phyloP scores from a whole-genome alignment of 2,797 vertebrate species.

The Sardinella longiceps region DNA sequence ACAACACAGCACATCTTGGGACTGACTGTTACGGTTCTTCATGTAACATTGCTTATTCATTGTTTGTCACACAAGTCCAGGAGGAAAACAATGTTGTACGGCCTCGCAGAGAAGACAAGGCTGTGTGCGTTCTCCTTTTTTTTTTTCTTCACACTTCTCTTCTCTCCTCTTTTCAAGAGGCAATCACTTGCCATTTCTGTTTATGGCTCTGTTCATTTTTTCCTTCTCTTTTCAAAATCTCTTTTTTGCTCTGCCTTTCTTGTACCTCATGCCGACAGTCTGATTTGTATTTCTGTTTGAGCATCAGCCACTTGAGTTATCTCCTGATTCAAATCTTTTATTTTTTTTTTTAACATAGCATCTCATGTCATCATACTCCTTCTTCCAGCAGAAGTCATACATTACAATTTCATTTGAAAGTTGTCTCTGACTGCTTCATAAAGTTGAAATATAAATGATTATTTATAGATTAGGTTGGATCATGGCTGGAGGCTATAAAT shows the following conservation, averaged over 20 bases:
- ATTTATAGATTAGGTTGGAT: neutral
- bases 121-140: neutral
- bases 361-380: neutral
- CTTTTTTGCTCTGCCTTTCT: neutral
- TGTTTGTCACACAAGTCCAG: constrained; percentile 32
- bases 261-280: neutral
- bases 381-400: neutral
- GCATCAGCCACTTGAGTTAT: constrained; percentile 42
- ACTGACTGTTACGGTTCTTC: constrained; percentile 48
- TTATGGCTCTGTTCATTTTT: neutral
- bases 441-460: neutral
- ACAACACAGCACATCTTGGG: constrained; percentile 48
- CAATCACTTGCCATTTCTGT: constrained; percentile 36
- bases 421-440: neutral
- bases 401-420: neutral
- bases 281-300: constrained; percentile 48
- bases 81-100: constrained; percentile 28
- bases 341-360: neutral
- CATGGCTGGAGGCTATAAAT: constrained; percentile 7
- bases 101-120: constrained; percentile 16
- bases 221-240: neutral
- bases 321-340: neutral
- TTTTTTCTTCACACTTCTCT: neutral
- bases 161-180: constrained; percentile 25
- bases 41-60: constrained; percentile 56